Base-by-base conservation (phyloP, 2,797 vertebrate species). In the Pangasius sanitwongsei region DNA sequence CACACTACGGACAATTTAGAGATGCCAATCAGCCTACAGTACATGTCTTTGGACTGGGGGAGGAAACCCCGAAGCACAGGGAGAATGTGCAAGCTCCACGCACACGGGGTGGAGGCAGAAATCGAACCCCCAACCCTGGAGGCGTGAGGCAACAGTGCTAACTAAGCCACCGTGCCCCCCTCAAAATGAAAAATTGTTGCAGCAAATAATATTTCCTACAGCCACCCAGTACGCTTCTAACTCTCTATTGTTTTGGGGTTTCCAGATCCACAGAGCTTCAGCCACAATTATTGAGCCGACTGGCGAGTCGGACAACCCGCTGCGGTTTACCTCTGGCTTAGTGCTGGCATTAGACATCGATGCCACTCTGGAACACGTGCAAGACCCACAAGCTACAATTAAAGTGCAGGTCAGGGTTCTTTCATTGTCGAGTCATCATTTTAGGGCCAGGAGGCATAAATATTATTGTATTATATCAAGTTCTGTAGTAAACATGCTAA, bases 241-340 rank as follows among this genome's bases (percentile, higher is more conserved):
- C 6, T 63, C 4, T 44, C 23, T 44, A 50, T 74, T 59, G 31
- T n/a, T 83, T 50, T 59, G 89, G 67, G n/a, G 4, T 80, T 77
- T 80, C 44, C 90, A 99, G 98, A 97, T 99, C 91, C 97, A 99
- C 37, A 96, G 94, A 86, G 98, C 98, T 0, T 97, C 97, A 0
- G 98, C 98, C 44, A 97, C 96, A 85, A 99, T 99, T 93, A 98
- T 98, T 0, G 98, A 99, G 91, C 98, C 98, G 0, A 98, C 98
- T 0, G 98, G 98, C 2, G 98, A 99, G 93, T 99, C 98, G 0
- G 98, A 99, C 92, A 99, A 99, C 92, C 98, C 98, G 0, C 94
- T 99, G 92, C 94, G 96, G 85, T 99, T 99, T 94, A 99, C 98
- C 0, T 96, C 97, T 0, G 98, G 98, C 23, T 94, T 99, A 94